Conservation (phyloP, 2,113 vertebrate genomes). For the Petaurus breviceps region DNA sequence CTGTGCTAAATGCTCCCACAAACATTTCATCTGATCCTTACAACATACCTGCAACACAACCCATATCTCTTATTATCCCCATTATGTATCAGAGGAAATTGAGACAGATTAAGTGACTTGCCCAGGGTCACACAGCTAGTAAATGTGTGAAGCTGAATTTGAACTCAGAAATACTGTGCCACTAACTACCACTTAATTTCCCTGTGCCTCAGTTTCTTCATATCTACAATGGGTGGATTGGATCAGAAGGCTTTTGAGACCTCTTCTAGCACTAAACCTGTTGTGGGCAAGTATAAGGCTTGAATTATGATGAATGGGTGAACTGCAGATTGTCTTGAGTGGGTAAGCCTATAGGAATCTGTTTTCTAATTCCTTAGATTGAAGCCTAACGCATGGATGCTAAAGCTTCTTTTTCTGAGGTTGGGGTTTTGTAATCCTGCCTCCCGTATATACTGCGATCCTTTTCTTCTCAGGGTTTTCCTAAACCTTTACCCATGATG, state of each 20-base stretch:
- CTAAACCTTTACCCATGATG: not conserved
- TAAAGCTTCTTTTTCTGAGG: conserved; percentile 19
- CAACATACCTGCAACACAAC: not conserved
- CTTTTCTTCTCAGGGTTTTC: conserved; percentile 2
- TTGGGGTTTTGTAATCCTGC: conserved; percentile 2
- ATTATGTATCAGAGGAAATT: not conserved
- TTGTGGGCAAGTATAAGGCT: not conserved
- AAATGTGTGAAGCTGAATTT: not conserved
- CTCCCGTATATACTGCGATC: not conserved
- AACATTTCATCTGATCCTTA: not conserved
- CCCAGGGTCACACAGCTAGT: not conserved
- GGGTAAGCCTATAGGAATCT: not conserved
- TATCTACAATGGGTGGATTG: not conserved
- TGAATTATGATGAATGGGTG: not conserved
- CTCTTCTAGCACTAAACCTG: not conserved
- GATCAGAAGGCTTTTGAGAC: not conserved
- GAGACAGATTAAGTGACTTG: not conserved
- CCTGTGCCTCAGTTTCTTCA: not conserved
- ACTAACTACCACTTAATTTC: not conserved
- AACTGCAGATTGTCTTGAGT: not conserved
- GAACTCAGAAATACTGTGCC: not conserved
- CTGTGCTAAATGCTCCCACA: not conserved
- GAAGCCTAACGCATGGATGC: conserved; percentile 33
- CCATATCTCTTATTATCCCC: not conserved
- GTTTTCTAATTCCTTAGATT: not conserved